phyloP scores from a whole-genome alignment of 2,888 invertebrate species.

The Tipula vernalis region DNA sequence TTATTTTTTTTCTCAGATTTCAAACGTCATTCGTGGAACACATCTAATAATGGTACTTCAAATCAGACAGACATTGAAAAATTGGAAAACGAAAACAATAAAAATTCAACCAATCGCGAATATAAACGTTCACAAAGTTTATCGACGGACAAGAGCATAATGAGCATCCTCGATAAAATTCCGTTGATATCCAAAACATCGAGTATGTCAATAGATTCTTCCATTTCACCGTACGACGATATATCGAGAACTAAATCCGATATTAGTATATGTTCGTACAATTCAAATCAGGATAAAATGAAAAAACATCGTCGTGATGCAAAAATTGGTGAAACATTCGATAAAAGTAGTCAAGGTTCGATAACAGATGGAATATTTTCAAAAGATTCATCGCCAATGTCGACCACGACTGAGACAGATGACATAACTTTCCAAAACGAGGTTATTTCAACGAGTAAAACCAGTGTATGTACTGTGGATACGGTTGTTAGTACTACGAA shows the following conservation, averaged over 20 bases:
- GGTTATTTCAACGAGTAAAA: neutral
- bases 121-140: slow-evolving; percentile 33
- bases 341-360: slow-evolving; percentile 35
- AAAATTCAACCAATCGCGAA: slow-evolving; percentile 19
- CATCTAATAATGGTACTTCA: slow-evolving; percentile 21
- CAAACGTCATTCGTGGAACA: slow-evolving; percentile 34
- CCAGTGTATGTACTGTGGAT: slow-evolving; percentile 19
- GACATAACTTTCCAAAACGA: slow-evolving; percentile 36
- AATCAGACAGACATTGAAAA: slow-evolving; percentile 20
- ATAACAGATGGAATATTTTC: slow-evolving; percentile 34
- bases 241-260: slow-evolving; percentile 30
- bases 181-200: slow-evolving; percentile 35
- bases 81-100: slow-evolving; percentile 15
- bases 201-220: slow-evolving; percentile 33
- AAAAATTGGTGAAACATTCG: slow-evolving; percentile 35
- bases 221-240: slow-evolving; percentile 33
- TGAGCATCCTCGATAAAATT: slow-evolving; percentile 35
- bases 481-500: slow-evolving; percentile 35
- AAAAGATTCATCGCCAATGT: slow-evolving; percentile 33
- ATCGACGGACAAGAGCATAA: slow-evolving; percentile 27
- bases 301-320: slow-evolving; percentile 28
- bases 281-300: slow-evolving; percentile 15
- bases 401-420: slow-evolving; percentile 34
- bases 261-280: slow-evolving; percentile 29
- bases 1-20: neutral